These are phyloP conservation scores for Hydrozoanthus gracilis DNA, from an alignment of 92 coral and sea anemone species.

Conservation along the genomic window DNA sequence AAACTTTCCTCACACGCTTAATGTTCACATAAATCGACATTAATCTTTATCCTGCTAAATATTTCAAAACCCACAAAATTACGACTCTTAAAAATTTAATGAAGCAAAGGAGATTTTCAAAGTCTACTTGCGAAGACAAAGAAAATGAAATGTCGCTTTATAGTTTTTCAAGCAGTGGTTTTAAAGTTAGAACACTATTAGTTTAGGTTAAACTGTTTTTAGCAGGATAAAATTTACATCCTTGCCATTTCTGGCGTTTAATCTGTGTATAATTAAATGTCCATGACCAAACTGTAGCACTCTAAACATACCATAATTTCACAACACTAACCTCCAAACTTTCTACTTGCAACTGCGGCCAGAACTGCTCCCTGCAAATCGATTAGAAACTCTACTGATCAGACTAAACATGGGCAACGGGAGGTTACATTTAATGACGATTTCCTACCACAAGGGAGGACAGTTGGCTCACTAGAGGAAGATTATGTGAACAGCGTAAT, in stretches of 20 bases:
- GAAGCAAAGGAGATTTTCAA: too few species aligned
- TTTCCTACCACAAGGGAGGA: not conserved
- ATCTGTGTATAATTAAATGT: not conserved
- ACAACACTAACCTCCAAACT: slow-evolving; percentile 79
- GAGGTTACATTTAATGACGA: not conserved
- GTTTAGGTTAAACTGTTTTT: too few species aligned
- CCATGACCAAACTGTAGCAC: not conserved
- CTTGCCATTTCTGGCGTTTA: not conserved
- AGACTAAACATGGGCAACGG: not conserved
- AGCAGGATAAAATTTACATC: too few species aligned
- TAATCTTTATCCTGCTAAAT: too few species aligned
- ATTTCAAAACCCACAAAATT: too few species aligned
- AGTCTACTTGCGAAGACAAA: too few species aligned
- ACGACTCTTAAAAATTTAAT: too few species aligned
- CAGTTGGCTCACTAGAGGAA: not conserved
- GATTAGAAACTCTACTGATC: not conserved
- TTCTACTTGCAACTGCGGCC: slow-evolving; percentile 98
- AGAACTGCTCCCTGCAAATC: slow-evolving; percentile 87
- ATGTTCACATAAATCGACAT: too few species aligned
- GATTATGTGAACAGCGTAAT: not conserved
- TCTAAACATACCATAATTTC: not conserved
- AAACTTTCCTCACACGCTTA: too few species aligned
- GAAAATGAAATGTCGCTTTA: too few species aligned
- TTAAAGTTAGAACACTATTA: too few species aligned
- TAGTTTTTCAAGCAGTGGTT: too few species aligned